Conservation (phyloP, 2,113 vertebrate genomes). For the Megaptera novaeangliae region DNA sequence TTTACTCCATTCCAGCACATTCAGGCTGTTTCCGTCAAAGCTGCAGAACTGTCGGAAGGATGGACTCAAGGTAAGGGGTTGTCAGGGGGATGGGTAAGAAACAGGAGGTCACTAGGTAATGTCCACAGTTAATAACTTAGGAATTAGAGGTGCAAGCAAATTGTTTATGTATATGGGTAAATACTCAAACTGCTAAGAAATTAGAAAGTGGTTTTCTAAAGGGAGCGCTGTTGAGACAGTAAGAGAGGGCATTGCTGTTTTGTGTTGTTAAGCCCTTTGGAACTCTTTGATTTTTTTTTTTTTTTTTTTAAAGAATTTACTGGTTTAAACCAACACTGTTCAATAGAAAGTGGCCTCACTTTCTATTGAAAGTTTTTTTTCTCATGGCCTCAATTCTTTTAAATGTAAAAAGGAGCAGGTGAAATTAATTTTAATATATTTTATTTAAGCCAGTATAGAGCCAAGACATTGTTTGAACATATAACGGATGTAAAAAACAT, state of each 20-base stretch:
- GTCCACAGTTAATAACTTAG: not conserved
- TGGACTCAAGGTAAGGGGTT: not conserved
- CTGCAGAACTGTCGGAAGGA: not conserved
- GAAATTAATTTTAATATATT: not conserved
- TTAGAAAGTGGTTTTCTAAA: not conserved
- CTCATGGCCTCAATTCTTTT: no score
- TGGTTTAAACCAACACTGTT: not conserved
- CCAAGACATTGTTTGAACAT: not conserved
- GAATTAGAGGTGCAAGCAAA: not conserved
- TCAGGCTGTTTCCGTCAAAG: accelerated
- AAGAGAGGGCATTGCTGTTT: not conserved
- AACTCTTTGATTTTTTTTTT: not conserved
- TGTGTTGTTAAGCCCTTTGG: not conserved
- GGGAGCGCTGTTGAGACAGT: not conserved
- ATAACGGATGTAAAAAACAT: no score
- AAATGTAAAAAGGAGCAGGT: not conserved
- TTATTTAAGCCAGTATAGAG: not conserved
- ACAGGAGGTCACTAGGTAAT: not conserved
- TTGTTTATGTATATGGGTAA: not conserved
- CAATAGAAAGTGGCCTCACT: not conserved
- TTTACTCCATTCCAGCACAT: no score
- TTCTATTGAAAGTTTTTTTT: no score
- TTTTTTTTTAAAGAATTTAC: not conserved
- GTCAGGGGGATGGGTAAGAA: not conserved
- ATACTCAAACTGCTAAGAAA: not conserved